Evolutionary conservation across 2,113 vertebrate species (phyloP).

Genomic region (Rhagologus leucostigma): DNA sequence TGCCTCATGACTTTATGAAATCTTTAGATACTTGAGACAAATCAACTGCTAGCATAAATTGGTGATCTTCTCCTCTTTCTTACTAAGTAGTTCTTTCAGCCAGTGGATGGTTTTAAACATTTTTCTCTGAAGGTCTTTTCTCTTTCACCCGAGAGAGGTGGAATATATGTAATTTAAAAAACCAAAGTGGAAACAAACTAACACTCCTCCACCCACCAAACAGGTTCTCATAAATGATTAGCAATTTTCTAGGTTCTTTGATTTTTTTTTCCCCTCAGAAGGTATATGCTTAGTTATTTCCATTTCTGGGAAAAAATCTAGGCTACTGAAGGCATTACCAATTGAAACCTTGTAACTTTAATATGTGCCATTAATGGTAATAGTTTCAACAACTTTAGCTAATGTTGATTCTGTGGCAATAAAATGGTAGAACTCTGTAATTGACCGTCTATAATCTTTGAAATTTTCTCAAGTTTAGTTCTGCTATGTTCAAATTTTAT

Average conservation of each 20-base stretch:
- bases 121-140: neutral
- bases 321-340: neutral
- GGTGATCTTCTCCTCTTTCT: neutral
- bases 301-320: neutral
- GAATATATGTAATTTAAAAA: neutral
- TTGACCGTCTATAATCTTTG: neutral
- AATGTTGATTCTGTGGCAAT: neutral
- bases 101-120: neutral
- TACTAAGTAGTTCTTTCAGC: neutral
- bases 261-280: rapidly evolving
- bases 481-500: neutral
- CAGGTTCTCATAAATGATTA: neutral
- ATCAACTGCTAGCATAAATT: neutral
- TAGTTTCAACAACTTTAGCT: neutral
- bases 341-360: rapidly evolving
- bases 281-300: neutral
- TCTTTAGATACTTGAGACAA: neutral
- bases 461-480: neutral
- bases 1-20: neutral
- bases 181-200: neutral
- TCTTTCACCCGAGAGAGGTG: neutral
- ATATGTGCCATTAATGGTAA: neutral
- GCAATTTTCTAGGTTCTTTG: neutral
- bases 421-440: neutral
- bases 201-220: neutral